Conservation (phyloP, 2,797 vertebrate genomes). For the Myripristis murdjan region DNA sequence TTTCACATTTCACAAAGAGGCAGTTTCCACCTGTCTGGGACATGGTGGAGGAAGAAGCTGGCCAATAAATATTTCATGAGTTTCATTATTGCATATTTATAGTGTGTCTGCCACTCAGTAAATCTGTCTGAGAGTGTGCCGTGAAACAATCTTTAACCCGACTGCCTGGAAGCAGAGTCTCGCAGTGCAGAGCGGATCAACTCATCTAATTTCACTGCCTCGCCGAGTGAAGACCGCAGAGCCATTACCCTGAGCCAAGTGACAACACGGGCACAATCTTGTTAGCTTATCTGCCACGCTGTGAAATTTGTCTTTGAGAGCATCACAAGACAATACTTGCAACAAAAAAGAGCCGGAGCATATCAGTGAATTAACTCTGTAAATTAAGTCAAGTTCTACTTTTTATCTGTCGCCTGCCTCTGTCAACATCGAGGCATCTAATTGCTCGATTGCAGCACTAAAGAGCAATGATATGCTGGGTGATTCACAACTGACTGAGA, state of each 20-base stretch:
- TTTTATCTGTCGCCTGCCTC: not conserved
- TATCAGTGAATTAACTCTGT: not conserved
- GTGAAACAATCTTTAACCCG: conserved; percentile 61
- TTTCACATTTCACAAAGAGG: conserved; percentile 42
- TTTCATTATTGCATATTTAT: conserved; percentile 77
- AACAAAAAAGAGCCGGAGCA: not conserved
- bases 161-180: conserved; percentile 20
- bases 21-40: conserved; percentile 61
- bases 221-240: conserved; percentile 21
- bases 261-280: conserved; percentile 18
- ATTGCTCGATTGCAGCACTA: conserved; percentile 7
- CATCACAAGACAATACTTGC: not conserved
- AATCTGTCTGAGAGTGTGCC: conserved; percentile 48
- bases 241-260: not conserved
- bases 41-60: conserved; percentile 51
- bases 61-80: conserved; percentile 75
- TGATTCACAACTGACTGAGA: no score
- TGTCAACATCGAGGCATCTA: not conserved
- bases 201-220: conserved; percentile 44
- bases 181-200: conserved; percentile 1
- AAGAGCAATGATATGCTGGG: not conserved
- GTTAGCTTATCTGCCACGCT: conserved; percentile 22
- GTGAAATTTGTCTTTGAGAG: conserved; percentile 31
- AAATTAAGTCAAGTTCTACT: not conserved
- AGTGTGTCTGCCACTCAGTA: conserved; percentile 64